Evolutionary conservation across 37 sponge, comb jelly and placozoan genomes (phyloP).

Genomic region (Axinella damicornis): DNA sequence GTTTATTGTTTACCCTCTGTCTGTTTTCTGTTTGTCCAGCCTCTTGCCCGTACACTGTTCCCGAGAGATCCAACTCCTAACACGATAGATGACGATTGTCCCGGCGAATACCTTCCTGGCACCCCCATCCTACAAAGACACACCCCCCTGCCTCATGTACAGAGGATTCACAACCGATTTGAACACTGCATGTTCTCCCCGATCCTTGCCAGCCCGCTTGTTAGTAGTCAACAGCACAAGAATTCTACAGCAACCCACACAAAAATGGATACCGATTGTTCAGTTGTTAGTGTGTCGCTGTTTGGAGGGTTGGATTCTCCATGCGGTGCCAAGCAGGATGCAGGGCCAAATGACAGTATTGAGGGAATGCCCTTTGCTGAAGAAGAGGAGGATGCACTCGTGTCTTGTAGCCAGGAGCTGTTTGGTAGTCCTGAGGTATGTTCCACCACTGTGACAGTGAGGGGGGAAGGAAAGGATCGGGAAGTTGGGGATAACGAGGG

Average conservation of each 20-base stretch:
- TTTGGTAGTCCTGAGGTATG: slow-evolving; percentile 39
- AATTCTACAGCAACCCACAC: too few species aligned
- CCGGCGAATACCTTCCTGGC: background rate
- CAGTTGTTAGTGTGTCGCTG: too few species aligned
- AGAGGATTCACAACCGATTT: too few species aligned
- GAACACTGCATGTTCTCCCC: background rate
- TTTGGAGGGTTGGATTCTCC: too few species aligned
- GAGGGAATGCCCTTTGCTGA: background rate
- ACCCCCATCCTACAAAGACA: background rate
- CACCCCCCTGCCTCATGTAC: background rate
- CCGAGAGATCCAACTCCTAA: slow-evolving; percentile 7
- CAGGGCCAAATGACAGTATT: too few species aligned
- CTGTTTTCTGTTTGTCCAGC: background rate
- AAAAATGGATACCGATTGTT: too few species aligned
- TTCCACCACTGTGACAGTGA: background rate
- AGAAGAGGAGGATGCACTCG: background rate
- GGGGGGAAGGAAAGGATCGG: too few species aligned
- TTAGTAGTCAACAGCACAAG: background rate
- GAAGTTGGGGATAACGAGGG: too few species aligned
- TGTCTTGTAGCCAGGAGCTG: slow-evolving; percentile 23
- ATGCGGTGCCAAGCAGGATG: background rate
- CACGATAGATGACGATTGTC: background rate
- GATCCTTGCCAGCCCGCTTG: background rate
- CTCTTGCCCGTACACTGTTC: slow-evolving; percentile 33
- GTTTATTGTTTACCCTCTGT: background rate